These are phyloP conservation scores for Ornithoptera alexandrae DNA, from an alignment of 2,888 invertebrate species.

Conservation along the genomic window DNA sequence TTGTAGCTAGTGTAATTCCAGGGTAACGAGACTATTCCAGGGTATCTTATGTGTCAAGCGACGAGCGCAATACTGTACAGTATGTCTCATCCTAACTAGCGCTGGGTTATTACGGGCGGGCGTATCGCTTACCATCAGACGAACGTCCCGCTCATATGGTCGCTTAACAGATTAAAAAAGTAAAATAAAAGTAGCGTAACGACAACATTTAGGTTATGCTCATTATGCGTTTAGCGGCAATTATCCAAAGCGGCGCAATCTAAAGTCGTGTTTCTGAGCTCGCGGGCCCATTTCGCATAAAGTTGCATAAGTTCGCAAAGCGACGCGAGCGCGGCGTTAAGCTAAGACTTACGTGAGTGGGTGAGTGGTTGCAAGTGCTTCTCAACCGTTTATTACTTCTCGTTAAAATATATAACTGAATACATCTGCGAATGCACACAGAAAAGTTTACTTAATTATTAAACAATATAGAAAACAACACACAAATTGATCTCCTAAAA, in stretches of 20 bases:
- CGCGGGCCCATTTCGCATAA: conserved; percentile 67
- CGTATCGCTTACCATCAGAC: too few species aligned
- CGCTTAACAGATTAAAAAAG: too few species aligned
- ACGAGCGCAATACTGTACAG: too few species aligned
- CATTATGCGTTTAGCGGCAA: conserved; percentile 69
- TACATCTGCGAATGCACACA: neutral
- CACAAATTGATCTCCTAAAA: too few species aligned
- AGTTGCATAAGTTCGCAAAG: conserved; percentile 54
- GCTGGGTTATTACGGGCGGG: too few species aligned
- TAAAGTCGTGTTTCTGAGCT: conserved; percentile 61
- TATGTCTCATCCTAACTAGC: too few species aligned
- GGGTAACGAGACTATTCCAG: too few species aligned
- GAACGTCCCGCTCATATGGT: too few species aligned
- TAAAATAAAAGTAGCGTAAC: conserved; percentile 36
- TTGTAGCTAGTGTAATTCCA: too few species aligned
- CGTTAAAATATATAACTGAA: conserved; percentile 7
- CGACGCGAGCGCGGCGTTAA: conserved; percentile 36
- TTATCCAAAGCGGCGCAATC: conserved; percentile 68
- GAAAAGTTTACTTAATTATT: neutral
- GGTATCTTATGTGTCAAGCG: too few species aligned
- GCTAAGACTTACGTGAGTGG: conserved; percentile 40
- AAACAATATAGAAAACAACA: too few species aligned
- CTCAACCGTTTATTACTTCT: conserved; percentile 37
- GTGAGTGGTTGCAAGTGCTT: conserved; percentile 53
- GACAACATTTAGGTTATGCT: conserved; percentile 46